Conservation (phyloP, 2,113 vertebrate species). For the cat (Felis catus) region DNA sequence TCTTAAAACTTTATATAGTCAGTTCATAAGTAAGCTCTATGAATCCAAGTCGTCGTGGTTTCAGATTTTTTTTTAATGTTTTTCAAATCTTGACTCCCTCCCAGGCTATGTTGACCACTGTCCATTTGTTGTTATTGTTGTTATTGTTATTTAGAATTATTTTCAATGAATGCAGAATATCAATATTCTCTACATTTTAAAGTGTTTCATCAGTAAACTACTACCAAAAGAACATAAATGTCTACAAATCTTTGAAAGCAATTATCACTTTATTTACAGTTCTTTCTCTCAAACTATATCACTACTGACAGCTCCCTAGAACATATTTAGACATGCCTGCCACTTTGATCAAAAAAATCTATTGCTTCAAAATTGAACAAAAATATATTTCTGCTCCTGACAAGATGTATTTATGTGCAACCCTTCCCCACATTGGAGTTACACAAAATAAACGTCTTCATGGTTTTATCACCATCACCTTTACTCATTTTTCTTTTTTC, state of each 20-base stretch:
- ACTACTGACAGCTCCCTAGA: background rate
- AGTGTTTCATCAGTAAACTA: slow-evolving; percentile 9
- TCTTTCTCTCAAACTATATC: slow-evolving; percentile 4
- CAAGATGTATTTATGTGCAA: background rate
- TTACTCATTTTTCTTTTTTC: background rate
- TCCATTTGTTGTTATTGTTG: background rate
- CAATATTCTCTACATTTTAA: background rate
- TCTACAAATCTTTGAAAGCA: slow-evolving; percentile 35
- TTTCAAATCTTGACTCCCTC: background rate
- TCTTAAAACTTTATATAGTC: background rate
- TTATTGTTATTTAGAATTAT: slow-evolving; percentile 31
- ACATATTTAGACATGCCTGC: slow-evolving; percentile 25
- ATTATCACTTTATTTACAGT: slow-evolving; percentile 43
- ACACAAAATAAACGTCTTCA: background rate
- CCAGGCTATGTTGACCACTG: background rate
- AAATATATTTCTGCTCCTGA: background rate
- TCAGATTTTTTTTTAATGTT: background rate
- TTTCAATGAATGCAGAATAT: background rate
- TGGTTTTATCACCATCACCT: background rate
- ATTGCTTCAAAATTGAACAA: background rate
- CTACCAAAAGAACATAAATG: slow-evolving; percentile 3
- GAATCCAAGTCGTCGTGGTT: background rate
- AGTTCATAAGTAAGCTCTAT: background rate
- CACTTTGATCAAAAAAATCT: background rate
- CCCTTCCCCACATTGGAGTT: background rate